Conservation (phyloP, 2,113 vertebrate genomes). For the Pogona vitticeps region DNA sequence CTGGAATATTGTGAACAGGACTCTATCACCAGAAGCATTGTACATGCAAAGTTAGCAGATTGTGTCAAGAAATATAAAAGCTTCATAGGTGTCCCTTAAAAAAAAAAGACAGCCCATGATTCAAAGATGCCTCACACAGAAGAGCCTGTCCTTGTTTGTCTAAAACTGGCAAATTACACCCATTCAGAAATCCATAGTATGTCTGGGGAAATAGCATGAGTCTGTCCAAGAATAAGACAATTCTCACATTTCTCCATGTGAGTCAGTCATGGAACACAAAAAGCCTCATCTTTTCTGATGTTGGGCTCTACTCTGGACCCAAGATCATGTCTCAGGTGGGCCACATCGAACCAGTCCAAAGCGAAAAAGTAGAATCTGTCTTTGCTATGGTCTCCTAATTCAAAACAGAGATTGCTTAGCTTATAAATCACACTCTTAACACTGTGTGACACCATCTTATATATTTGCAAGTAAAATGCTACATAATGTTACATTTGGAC, state of each 20-base stretch:
- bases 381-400: neutral
- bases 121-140: neutral
- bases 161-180: too few species aligned
- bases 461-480: too few species aligned
- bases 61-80: neutral
- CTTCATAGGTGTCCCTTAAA: neutral
- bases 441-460: too few species aligned
- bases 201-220: neutral
- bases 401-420: neutral
- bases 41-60: neutral
- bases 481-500: too few species aligned
- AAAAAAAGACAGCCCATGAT: neutral
- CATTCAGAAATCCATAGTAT: neutral
- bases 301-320: neutral
- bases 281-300: neutral
- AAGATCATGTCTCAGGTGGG: neutral
- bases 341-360: neutral
- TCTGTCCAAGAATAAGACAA: neutral
- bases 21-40: neutral
- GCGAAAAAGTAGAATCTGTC: neutral
- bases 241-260: neutral
- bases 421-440: too few species aligned
- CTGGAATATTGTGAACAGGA: neutral
- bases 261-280: neutral
- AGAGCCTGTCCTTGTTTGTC: neutral